Conservation (phyloP, 2,888 invertebrate species). For the Margaritifera margaritifera region DNA sequence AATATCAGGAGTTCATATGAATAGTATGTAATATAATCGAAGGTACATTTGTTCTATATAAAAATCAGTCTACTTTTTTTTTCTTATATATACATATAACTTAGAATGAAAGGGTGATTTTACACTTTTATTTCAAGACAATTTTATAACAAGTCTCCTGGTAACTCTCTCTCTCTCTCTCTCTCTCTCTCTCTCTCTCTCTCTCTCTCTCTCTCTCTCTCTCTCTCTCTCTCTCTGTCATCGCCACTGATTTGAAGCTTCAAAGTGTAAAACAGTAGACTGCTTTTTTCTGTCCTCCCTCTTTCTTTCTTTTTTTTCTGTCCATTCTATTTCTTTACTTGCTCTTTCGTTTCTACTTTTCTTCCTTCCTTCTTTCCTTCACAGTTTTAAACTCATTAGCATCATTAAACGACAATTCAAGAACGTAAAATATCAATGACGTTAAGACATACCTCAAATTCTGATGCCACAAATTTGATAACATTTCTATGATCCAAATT, state of each 20-base stretch:
- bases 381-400: too few species aligned
- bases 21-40: too few species aligned
- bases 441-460: conserved; percentile 81
- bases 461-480: conserved; percentile 92
- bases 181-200: conserved; percentile 12
- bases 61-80: too few species aligned
- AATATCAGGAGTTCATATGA: too few species aligned
- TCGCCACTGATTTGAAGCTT: background rate
- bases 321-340: too few species aligned
- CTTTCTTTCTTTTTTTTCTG: too few species aligned
- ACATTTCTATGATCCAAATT: conserved; percentile 93
- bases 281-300: background rate
- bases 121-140: too few species aligned
- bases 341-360: too few species aligned
- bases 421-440: background rate
- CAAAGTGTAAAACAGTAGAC: background rate
- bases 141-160: background rate
- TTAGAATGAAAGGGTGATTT: too few species aligned
- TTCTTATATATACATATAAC: too few species aligned
- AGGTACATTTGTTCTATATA: too few species aligned
- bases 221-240: background rate
- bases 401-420: background rate
- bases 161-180: conserved; percentile 14
- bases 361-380: too few species aligned
- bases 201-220: conserved; percentile 1